Evolutionary conservation across 2,113 vertebrate species (phyloP).

Genomic region (Oryzias celebensis): DNA sequence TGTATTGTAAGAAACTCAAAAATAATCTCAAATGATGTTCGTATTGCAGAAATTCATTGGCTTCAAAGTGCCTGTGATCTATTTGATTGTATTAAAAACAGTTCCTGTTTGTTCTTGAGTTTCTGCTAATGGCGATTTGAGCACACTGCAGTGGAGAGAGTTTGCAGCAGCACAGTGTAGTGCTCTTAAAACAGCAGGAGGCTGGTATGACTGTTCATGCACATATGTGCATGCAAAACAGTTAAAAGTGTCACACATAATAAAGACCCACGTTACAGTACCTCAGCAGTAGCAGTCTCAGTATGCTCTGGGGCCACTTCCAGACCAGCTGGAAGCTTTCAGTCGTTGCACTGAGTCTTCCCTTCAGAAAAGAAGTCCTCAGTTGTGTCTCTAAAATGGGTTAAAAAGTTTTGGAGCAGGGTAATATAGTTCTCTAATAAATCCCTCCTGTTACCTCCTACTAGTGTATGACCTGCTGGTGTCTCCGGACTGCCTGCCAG

Average conservation of each 20-base stretch:
- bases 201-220: slow-evolving; percentile 20
- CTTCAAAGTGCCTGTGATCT: too few species aligned
- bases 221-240: slow-evolving; percentile 7
- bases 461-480: slow-evolving; percentile 93
- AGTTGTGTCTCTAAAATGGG: too few species aligned
- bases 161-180: slow-evolving; percentile 33
- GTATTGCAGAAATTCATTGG: too few species aligned
- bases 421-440: slow-evolving; percentile 9
- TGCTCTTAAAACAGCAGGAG: slow-evolving; percentile 52
- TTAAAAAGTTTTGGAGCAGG: not conserved
- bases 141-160: slow-evolving; percentile 61
- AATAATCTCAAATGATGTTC: not conserved
- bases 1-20: slow-evolving; percentile 3
- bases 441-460: slow-evolving; percentile 26
- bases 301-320: slow-evolving; percentile 6
- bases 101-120: too few species aligned
- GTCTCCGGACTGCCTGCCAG: slow-evolving; percentile 83
- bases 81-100: too few species aligned
- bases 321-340: slow-evolving; percentile 2
- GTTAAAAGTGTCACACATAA: slow-evolving; percentile 43
- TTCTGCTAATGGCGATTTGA: slow-evolving; percentile 8
- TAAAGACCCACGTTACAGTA: slow-evolving; percentile 33
- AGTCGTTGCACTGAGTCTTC: not conserved
- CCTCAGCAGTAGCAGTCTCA: slow-evolving; percentile 33
- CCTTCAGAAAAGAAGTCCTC: too few species aligned